Conservation (phyloP, 1,140 invertebrate genomes). For the Aphis craccivora region DNA sequence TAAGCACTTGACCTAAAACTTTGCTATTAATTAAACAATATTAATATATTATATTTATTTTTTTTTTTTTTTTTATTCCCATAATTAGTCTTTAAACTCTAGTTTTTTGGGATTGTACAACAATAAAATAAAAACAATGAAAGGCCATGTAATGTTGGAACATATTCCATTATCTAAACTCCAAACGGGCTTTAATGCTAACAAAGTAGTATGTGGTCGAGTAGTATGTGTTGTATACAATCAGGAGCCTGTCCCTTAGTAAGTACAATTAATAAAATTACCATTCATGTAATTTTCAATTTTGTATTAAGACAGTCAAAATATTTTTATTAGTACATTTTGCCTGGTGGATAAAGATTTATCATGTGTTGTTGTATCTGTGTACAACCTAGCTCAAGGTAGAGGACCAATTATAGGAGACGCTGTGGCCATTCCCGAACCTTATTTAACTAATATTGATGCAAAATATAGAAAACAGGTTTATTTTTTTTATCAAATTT, state of each 20-base stretch:
- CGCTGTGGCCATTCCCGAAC: slow-evolving; percentile 81
- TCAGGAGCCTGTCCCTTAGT: slow-evolving; percentile 81
- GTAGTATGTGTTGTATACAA: slow-evolving; percentile 82
- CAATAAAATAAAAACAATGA: slow-evolving; percentile 43
- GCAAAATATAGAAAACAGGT: slow-evolving; percentile 72
- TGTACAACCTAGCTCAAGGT: slow-evolving; percentile 84
- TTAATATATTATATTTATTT: background rate
- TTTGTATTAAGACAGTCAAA: background rate
- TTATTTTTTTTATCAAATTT: slow-evolving; percentile 61
- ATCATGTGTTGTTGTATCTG: slow-evolving; percentile 76
- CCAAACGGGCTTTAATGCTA: slow-evolving; percentile 69
- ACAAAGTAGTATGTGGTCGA: slow-evolving; percentile 78
- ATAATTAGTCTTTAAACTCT: slow-evolving; percentile 58
- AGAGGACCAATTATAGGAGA: slow-evolving; percentile 85
- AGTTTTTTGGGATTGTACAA: slow-evolving; percentile 48
- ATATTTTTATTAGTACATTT: slow-evolving; percentile 72
- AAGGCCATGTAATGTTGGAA: slow-evolving; percentile 66
- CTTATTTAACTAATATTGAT: slow-evolving; percentile 71
- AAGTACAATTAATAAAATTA: slow-evolving; percentile 64
- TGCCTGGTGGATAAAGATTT: slow-evolving; percentile 79
- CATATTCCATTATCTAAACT: slow-evolving; percentile 67
- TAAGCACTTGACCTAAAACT: background rate
- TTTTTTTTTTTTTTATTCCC: slow-evolving; percentile 60
- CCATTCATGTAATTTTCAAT: background rate
- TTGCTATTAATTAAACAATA: background rate